Conservation (phyloP, 2,797 vertebrate genomes). For the Sandelia bainsii region DNA sequence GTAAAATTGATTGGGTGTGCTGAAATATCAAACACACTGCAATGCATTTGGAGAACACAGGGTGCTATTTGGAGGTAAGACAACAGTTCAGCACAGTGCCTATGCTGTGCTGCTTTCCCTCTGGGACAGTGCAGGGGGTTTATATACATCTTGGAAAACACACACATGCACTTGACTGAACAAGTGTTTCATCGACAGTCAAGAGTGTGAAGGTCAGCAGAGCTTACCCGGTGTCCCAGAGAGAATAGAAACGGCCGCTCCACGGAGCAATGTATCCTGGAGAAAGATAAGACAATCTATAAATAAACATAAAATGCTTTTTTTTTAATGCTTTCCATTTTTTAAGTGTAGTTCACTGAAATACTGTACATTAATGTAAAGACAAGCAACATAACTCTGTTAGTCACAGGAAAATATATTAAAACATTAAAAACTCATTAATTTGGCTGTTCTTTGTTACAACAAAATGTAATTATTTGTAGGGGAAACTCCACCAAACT, state of each 20-base stretch:
- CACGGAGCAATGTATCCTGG: conserved; percentile 98
- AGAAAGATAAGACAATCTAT: conserved; percentile 61
- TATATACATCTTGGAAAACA: conserved; percentile 37
- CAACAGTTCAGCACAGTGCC: conserved; percentile 39
- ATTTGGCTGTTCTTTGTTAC: not conserved
- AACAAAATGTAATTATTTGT: conserved; percentile 5
- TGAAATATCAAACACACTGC: conserved; percentile 51
- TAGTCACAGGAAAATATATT: not conserved
- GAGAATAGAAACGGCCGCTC: conserved; percentile 98
- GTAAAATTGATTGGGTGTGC: conserved; percentile 49
- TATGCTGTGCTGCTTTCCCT: conserved; percentile 17
- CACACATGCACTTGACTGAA: conserved; percentile 44
- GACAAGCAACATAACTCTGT: not conserved
- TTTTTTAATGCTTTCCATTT: conserved; percentile 11
- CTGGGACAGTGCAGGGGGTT: conserved; percentile 34
- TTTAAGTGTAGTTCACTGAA: not conserved
- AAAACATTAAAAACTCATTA: not conserved
- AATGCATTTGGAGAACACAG: conserved; percentile 46
- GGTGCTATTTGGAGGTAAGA: conserved; percentile 47
- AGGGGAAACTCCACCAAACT: not conserved
- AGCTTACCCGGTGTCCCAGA: conserved; percentile 99
- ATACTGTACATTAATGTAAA: not conserved
- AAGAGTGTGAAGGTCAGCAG: conserved; percentile 61
- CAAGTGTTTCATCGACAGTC: conserved; percentile 51
- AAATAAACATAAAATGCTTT: not conserved